A percentile compares a stretch with the other conserved stretches of the same genome.
These are phyloP conservation scores for Nothoprocta perdicaria DNA, from an alignment of 2,113 vertebrate genomes.

Conservation along the genomic window DNA sequence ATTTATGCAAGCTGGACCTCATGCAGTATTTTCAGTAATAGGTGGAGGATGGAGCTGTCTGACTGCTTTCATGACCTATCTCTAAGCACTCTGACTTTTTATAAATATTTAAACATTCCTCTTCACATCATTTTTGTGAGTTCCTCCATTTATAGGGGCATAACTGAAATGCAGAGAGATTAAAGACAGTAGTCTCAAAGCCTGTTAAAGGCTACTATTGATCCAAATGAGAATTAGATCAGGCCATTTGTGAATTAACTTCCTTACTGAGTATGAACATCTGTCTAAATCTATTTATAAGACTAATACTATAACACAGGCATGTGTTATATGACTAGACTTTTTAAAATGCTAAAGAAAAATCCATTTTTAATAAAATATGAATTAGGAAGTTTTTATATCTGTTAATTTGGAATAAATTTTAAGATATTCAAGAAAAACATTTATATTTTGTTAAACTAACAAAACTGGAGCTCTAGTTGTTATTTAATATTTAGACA, in stretches of 20 bases:
- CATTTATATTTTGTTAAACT: background rate
- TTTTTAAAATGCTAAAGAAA: background rate
- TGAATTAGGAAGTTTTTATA: background rate
- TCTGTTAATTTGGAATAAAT: background rate
- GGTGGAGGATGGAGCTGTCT: background rate
- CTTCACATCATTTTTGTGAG: background rate
- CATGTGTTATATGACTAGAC: rapidly evolving
- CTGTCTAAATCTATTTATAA: background rate
- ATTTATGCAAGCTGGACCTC: background rate
- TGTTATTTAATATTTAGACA: background rate
- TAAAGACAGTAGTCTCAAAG: background rate
- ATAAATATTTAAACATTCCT: constrained; percentile 34
- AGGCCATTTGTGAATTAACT: constrained; percentile 11
- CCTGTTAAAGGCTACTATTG: background rate
- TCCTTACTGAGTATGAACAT: background rate
- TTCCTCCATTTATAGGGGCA: constrained; percentile 8
- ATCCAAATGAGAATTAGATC: constrained; percentile 28
- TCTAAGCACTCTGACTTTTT: background rate
- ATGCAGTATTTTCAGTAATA: background rate
- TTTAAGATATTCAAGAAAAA: background rate
- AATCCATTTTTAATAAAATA: background rate
- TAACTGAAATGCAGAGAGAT: background rate
- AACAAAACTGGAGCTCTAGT: background rate
- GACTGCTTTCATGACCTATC: background rate
- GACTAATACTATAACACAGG: background rate